Evolutionary conservation across 2,888 invertebrate species (phyloP).

Genomic region (Perdita meconis): DNA sequence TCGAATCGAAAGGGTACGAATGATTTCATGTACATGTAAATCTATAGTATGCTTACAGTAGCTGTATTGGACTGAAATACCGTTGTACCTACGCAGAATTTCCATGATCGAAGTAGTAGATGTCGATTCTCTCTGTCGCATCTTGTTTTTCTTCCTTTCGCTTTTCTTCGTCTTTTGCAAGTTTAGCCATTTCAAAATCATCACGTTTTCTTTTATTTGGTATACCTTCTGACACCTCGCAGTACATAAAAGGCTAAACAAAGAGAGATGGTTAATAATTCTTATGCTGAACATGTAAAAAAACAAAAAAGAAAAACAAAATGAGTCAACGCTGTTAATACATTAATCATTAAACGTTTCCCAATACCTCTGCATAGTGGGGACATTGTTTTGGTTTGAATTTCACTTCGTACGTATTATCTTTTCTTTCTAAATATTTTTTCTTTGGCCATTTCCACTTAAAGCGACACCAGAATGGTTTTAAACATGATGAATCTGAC

Average conservation of each 20-base stretch:
- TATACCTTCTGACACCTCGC: conserved; percentile 71
- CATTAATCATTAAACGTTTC: conserved; percentile 3
- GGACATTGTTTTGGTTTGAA: conserved; percentile 68
- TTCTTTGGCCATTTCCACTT: conserved; percentile 72
- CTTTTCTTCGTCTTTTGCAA: conserved; percentile 23
- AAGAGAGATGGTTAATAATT: not conserved
- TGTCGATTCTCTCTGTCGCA: conserved; percentile 85
- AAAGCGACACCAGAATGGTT: conserved; percentile 63
- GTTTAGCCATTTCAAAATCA: not conserved
- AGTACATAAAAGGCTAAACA: conserved; percentile 63
- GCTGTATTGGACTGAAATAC: too few species aligned
- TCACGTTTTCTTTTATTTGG: conserved; percentile 49
- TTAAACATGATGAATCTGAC: conserved; percentile 35
- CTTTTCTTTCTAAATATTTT: conserved; percentile 60
- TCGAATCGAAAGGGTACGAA: conserved; percentile 5
- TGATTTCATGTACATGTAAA: conserved; percentile 8
- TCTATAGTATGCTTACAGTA: too few species aligned
- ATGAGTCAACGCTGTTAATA: not conserved
- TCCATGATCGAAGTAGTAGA: conserved; percentile 90
- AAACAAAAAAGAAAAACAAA: conserved; percentile 2
- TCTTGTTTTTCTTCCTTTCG: conserved; percentile 41
- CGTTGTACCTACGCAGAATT: conserved; percentile 85
- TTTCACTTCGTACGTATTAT: conserved; percentile 73
- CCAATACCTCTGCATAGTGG: conserved; percentile 67
- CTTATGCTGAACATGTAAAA: too few species aligned